These are phyloP conservation scores for Cheilinus undulatus DNA, from an alignment of 2,113 vertebrate genomes.

Conservation along the genomic window DNA sequence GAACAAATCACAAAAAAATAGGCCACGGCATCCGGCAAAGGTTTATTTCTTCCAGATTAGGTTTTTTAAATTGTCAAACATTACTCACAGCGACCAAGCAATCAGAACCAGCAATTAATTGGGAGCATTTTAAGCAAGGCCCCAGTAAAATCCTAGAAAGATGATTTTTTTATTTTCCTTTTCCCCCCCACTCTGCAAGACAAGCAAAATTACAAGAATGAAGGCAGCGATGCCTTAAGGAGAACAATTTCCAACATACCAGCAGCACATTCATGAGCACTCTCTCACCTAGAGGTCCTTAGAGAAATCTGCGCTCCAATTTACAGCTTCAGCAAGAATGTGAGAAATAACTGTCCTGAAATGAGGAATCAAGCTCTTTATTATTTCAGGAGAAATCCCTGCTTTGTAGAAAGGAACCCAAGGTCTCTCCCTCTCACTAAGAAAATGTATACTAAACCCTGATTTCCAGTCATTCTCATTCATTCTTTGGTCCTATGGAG, in stretches of 20 bases:
- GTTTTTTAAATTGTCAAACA: slow-evolving; percentile 40
- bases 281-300: slow-evolving; percentile 49
- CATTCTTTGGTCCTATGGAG: background rate
- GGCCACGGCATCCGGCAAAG: no score
- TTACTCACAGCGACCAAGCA: slow-evolving; percentile 31
- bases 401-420: slow-evolving; percentile 28
- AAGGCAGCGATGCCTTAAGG: slow-evolving; percentile 59
- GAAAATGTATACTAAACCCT: slow-evolving; percentile 3
- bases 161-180: slow-evolving; percentile 30
- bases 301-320: slow-evolving; percentile 66
- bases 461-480: background rate
- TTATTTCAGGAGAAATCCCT: slow-evolving; percentile 41
- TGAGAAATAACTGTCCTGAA: slow-evolving; percentile 45
- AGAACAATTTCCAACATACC: slow-evolving; percentile 59
- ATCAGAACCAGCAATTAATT: no score
- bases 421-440: background rate
- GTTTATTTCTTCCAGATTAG: no score
- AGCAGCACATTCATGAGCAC: slow-evolving; percentile 59
- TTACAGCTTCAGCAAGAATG: slow-evolving; percentile 53
- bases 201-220: slow-evolving; percentile 63
- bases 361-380: slow-evolving; percentile 60
- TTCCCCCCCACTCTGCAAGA: slow-evolving; percentile 40
- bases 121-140: slow-evolving; percentile 47
- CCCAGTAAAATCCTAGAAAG: slow-evolving; percentile 34
- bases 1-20: no score